Conservation (phyloP, 2,797 vertebrate genomes). For the Euthynnus affinis region DNA sequence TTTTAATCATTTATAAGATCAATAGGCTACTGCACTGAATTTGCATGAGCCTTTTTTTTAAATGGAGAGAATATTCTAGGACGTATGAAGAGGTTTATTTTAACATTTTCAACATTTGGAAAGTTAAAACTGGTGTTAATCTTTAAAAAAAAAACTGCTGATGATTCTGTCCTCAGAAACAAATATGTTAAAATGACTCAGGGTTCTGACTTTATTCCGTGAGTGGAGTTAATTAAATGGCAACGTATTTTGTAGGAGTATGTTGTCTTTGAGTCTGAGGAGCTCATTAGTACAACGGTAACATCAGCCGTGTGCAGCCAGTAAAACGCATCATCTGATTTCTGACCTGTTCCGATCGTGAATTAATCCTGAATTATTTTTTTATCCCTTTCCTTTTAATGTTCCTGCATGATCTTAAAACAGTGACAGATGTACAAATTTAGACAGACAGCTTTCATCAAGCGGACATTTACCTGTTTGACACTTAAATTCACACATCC, state of each 20-base stretch:
- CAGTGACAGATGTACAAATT: background rate
- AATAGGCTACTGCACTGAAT: slow-evolving; percentile 22
- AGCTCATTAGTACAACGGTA: background rate
- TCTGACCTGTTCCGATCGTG: background rate
- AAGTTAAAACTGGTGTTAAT: background rate
- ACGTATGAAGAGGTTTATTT: slow-evolving; percentile 7
- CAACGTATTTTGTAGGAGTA: background rate
- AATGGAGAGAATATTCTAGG: background rate
- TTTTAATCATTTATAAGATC: slow-evolving; percentile 46
- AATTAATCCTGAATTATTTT: too few relatives aligned
- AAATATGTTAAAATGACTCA: slow-evolving; percentile 29
- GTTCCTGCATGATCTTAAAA: background rate
- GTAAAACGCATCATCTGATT: background rate
- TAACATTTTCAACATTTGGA: background rate
- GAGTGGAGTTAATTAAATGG: slow-evolving; percentile 22
- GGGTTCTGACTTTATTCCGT: slow-evolving; percentile 6
- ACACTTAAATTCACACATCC: background rate
- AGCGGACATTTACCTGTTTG: background rate
- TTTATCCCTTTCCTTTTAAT: too few relatives aligned
- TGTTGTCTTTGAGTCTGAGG: background rate
- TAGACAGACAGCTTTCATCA: too few relatives aligned
- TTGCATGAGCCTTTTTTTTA: slow-evolving; percentile 26
- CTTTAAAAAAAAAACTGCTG: background rate
- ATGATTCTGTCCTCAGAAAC: slow-evolving; percentile 1
- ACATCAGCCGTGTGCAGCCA: background rate